Percentiles rank a stretch among this genome's conserved stretches.
Evolutionary conservation across 2,888 invertebrate species (phyloP).

Genomic region (Sympetrum striolatum): DNA sequence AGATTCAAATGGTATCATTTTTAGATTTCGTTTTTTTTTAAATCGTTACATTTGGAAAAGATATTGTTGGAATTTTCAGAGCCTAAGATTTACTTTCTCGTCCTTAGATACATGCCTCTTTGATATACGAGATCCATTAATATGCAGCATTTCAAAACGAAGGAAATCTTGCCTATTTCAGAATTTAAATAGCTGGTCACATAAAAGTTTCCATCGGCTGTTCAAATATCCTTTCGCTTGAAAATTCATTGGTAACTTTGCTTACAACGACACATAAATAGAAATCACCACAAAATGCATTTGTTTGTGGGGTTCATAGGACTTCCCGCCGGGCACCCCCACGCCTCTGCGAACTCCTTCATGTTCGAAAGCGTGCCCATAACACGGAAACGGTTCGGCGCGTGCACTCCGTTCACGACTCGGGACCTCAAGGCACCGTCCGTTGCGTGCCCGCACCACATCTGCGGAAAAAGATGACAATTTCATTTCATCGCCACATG

Average conservation of each 20-base stretch:
- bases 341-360: conserved; percentile 52
- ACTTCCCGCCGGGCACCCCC: conserved; percentile 50
- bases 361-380: conserved; percentile 52
- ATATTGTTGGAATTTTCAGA: too few species aligned
- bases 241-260: neutral
- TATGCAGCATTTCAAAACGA: neutral
- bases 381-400: conserved; percentile 50
- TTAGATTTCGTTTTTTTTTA: too few species aligned
- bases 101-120: too few species aligned
- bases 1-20: too few species aligned
- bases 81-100: too few species aligned
- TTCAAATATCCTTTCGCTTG: neutral
- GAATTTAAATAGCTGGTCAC: neutral
- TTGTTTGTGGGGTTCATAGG: conserved; percentile 53
- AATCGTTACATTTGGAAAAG: too few species aligned
- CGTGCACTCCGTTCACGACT: conserved; percentile 49
- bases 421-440: conserved; percentile 48
- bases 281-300: conserved; percentile 52
- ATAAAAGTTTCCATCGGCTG: too few species aligned
- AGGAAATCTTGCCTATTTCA: neutral
- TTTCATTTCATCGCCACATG: too few species aligned
- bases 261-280: neutral
- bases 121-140: neutral
- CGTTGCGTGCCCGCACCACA: conserved; percentile 50
- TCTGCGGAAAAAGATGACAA: conserved; percentile 44